Base-by-base conservation (phyloP, 2,797 vertebrate genomes). In the Pipistrellus nathusii region DNA sequence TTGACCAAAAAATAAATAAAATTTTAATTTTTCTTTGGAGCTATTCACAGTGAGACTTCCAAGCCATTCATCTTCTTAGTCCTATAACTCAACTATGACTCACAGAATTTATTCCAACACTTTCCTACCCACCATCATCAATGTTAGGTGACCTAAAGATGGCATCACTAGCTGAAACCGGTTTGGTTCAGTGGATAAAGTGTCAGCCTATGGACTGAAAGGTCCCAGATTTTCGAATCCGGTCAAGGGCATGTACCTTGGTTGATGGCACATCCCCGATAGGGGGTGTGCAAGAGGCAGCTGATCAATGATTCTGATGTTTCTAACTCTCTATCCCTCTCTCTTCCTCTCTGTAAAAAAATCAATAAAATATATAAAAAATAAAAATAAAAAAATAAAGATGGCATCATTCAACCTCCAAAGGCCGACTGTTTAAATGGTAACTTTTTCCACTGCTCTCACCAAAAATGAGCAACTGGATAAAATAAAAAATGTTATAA, bases 401-500 rank as follows among this genome's bases (percentile, higher is more conserved):
- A 88, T 20, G 51, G 69, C 85, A 68, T 68, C 25, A 72, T 44
- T 57, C 72, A 73, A 76, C 80, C 75, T 69, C 68, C 92, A 96
- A 91, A 23, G 11, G 51, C 73, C 12, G 71, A 75, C 6, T 20
- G 53, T 55, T 35, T 85, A 80, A 77, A 88, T 3, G 5, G 5
- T 62, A 93, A 11, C 4, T 86, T 59, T 94, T 48, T n/a, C 25
- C 6, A 41, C 66, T 20, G 30, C 71, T 68, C 66, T 92, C 83
- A 51, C 59, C 77, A 80, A 27, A 82, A 71, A 93, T 84, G 66
- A 96, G 88, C 53, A 38, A 76, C 93, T 89, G 55, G 30, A 96
- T 86, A 90, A 96, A 97, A 94, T 80, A 81, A 94, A 96, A 97
- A 95, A 32, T 87, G 94, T 94, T 94, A 90, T 93, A 97, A 97